Evolutionary conservation across 1,140 invertebrate genomes (phyloP), one percentile per base, ranked within the genome.

Genomic region (Archivesica marissinica): DNA sequence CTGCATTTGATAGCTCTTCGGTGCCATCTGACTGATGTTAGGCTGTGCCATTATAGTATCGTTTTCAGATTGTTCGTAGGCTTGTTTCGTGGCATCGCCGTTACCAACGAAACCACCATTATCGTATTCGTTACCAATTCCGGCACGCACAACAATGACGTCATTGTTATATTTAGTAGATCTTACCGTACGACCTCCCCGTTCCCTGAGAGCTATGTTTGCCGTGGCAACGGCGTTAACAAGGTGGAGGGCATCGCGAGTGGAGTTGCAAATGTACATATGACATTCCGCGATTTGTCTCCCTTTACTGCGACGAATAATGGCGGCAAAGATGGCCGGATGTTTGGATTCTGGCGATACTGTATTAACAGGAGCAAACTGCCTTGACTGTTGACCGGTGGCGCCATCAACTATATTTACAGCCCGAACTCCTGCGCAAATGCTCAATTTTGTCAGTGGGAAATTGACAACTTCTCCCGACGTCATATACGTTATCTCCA

Each of bases 201-300:
- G 25, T 47, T 72, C 15, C 35, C 41, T 72, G 4, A 81, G 52
- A n/a, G 64, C 30, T 66, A 81, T 70, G 66, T 81, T 81, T 17
- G 79, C 79, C 54, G 47, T 56, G 0, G 79, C 79, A 25, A 66
- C 23, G n/a, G 79, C 68, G 20, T 68, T 81, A 3, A 81, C 79
- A 35, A 81, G 66, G 23, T 81, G 79, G 9, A 68, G 50, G 39
- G 79, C 79, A 30, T 81, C 79, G 4, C 66, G 35, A 4, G 64
- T 54, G 3, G 44, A 56, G 30, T 81, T 81, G 44, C 79, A 81
- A 23, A 81, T 72, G 28, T 72, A 81, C 41, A 61, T 61, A 35
- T 81, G 79, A 23, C 79, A 81, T 56, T 81, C 79, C 25, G 79
- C 79, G 30, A 81, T 81, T 56, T 81, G 79, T 23, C 79, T 44